These are phyloP conservation scores for Corbicula japonica DNA, from an alignment of 2,888 invertebrate species.

Conservation along the genomic window DNA sequence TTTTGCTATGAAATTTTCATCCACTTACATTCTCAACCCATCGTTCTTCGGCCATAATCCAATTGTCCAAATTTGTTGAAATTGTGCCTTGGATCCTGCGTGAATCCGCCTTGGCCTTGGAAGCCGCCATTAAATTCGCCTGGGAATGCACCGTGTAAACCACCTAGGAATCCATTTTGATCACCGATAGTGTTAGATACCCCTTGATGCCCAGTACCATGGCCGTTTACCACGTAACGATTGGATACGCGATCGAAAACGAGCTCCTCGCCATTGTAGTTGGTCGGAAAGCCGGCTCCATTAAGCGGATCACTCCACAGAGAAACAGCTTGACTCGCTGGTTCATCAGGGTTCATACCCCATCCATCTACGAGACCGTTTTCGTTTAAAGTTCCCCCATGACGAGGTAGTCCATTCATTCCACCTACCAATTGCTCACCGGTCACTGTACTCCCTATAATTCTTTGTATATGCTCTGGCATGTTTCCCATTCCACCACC, in stretches of 20 bases:
- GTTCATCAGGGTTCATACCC: conserved; percentile 30
- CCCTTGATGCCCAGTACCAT: conserved; percentile 18
- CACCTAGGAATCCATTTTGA: background rate
- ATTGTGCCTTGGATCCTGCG: conserved; percentile 32
- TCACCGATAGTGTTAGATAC: background rate
- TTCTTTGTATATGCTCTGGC: conserved; percentile 13
- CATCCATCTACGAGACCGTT: conserved; percentile 50
- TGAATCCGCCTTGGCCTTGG: background rate
- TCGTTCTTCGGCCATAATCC: conserved; percentile 24
- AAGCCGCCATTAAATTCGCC: no score
- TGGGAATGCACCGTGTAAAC: background rate
- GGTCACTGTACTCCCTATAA: conserved; percentile 40
- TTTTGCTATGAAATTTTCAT: conserved; percentile 43
- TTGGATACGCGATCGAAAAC: conserved; percentile 19
- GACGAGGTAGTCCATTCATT: conserved; percentile 31
- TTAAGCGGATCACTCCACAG: conserved; percentile 44
- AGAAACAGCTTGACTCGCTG: conserved; percentile 16
- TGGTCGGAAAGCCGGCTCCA: conserved; percentile 20
- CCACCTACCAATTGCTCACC: conserved; percentile 40
- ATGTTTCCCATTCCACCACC: conserved; percentile 10
- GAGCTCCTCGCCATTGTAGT: conserved; percentile 32
- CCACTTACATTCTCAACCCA: conserved; percentile 14
- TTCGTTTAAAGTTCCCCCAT: conserved; percentile 42
- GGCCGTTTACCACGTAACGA: conserved; percentile 13
- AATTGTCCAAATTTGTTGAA: conserved; percentile 40